Evolutionary conservation across 2,888 invertebrate genomes (phyloP).

Genomic region (Drosophila yooni): DNA sequence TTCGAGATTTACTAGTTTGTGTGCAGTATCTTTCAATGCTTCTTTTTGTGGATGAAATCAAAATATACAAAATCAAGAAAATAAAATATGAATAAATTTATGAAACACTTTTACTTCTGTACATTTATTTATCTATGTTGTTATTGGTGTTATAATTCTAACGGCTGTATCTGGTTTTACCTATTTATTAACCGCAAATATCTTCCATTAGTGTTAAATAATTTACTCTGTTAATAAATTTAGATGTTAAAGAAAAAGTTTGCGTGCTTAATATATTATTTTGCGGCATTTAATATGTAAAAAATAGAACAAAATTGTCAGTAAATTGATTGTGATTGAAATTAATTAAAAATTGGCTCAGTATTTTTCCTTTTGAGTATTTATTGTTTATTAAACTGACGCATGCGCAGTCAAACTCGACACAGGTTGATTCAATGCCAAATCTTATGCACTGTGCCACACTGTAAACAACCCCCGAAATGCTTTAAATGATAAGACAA

Average conservation of each 20-base stretch:
- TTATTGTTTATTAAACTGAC: neutral
- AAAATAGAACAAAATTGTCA: neutral
- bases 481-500: conserved; percentile 35
- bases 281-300: neutral
- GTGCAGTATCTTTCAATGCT: neutral
- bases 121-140: neutral
- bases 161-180: neutral
- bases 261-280: neutral
- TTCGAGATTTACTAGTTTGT: neutral
- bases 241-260: neutral
- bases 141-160: neutral
- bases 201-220: neutral
- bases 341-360: neutral
- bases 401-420: conserved; percentile 21
- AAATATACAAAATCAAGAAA: neutral
- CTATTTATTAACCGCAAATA: neutral
- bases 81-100: neutral
- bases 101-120: too few relatives aligned
- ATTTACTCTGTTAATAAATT: neutral
- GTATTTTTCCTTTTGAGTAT: neutral
- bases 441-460: conserved; percentile 3
- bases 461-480: conserved; percentile 59
- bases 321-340: neutral
- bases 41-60: neutral
- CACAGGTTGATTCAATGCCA: conserved; percentile 31